A percentile compares a stretch with the other conserved stretches of the same genome.
These are phyloP conservation scores for Drosophila emarginata DNA, from an alignment of 2,888 invertebrate genomes.

Conservation along the genomic window DNA sequence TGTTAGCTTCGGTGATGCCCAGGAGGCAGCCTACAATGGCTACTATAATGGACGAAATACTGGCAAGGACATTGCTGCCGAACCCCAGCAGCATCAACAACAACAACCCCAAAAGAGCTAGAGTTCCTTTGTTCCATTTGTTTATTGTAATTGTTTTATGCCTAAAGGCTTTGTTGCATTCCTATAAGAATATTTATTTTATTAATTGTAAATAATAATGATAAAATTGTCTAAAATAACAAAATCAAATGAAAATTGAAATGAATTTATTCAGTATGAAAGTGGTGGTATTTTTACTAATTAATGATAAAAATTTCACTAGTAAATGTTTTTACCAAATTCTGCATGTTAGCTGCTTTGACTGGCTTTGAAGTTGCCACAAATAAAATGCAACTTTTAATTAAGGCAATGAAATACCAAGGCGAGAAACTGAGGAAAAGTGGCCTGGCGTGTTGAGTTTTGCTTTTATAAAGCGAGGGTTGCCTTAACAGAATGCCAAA, in stretches of 20 bases:
- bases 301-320: conserved; percentile 66
- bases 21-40: conserved; percentile 89
- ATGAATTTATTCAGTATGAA: background rate
- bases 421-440: conserved; percentile 74
- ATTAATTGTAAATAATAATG: conserved; percentile 64
- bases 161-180: conserved; percentile 49
- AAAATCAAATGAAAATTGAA: conserved; percentile 1
- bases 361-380: conserved; percentile 55
- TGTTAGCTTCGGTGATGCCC: conserved; percentile 86
- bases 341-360: conserved; percentile 49
- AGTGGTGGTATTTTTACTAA: conserved; percentile 26
- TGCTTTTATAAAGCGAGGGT: conserved; percentile 61
- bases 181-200: conserved; percentile 72
- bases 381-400: conserved; percentile 71
- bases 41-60: conserved; percentile 86
- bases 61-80: conserved; percentile 82
- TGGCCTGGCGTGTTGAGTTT: conserved; percentile 63
- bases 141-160: conserved; percentile 47
- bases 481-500: background rate
- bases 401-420: conserved; percentile 70
- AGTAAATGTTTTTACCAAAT: conserved; percentile 47
- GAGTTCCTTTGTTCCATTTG: conserved; percentile 43
- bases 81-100: conserved; percentile 40
- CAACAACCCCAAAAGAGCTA: conserved; percentile 55
- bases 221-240: conserved; percentile 44